A percentile compares a stretch with the other conserved stretches of the same genome.
These are phyloP conservation scores for Oreochromis grahami DNA, from an alignment of 2,797 vertebrate genomes.

Conservation along the genomic window DNA sequence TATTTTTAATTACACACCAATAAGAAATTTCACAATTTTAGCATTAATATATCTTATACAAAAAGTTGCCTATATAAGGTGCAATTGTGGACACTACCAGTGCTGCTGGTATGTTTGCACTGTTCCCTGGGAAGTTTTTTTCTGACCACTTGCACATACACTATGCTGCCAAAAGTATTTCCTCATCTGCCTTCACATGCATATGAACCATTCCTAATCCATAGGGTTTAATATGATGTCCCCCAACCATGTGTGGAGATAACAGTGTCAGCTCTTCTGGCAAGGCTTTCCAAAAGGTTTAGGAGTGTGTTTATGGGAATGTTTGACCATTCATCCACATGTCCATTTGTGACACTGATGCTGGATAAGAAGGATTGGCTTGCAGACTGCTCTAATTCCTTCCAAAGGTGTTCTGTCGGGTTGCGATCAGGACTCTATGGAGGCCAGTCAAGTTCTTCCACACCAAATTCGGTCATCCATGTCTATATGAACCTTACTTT, in stretches of 20 bases:
- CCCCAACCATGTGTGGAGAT: background rate
- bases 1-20: background rate
- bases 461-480: accelerated
- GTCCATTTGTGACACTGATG: background rate
- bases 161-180: background rate
- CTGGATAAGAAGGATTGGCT: background rate
- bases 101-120: background rate
- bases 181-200: background rate
- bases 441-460: background rate
- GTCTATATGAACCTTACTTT: background rate
- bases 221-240: accelerated
- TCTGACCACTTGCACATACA: background rate
- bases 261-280: background rate
- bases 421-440: background rate
- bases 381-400: background rate
- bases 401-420: background rate
- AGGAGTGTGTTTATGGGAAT: background rate
- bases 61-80: background rate
- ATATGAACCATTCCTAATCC: background rate
- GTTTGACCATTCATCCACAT: background rate
- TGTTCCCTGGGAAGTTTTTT: background rate
- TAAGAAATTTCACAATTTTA: background rate
- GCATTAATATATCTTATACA: background rate
- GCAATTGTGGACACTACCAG: background rate
- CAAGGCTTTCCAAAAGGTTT: background rate